Base-by-base conservation (phyloP, 2,113 vertebrate species). In the Tinamus guttatus region DNA sequence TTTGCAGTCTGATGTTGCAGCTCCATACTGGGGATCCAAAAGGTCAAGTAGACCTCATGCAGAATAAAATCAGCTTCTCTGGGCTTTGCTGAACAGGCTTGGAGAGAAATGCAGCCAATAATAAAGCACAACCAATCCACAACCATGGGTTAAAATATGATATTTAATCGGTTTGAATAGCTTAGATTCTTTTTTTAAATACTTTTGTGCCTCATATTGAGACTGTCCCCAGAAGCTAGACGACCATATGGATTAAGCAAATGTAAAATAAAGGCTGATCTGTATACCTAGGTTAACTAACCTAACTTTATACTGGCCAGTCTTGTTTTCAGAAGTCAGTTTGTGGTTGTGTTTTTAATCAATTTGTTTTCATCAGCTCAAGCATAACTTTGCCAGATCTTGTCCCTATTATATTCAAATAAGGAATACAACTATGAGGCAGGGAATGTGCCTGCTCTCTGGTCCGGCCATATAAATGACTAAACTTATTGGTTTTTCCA, bases 251-350 rank as follows among this genome's bases (percentile, higher is more conserved):
- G 82, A 84, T 77, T 65, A 64, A 62, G 70, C 62, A 89, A 92
- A 92, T 36, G 15, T 28, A 49, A 85, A 74, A 16, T 25, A 34
- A 71, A 93, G 43, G 11, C 71, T 69, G 64, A 28, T 81, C 52
- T 93, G 47, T 65, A 14, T 21, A 17, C 41, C 65, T 30, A 43
- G 40, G 73, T 69, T 90, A 49, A 36, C 92, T 90, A 75, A 86
- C 91, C 85, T 95, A 49, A 47, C 38, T 92, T 89, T 93, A 82
- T 84, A 90, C 77, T 90, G 62, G 86, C 11, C 40, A 62, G 7
- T 60, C 0, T 0, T 84, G 47, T 77, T 84, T 81, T 87, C 86
- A 62, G 60, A 81, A 77, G 90, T 93, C 69, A 36, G n/a, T 41
- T 81, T 89, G 71, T 13, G 34, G 84, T 90, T 86, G 51, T 54